A percentile compares a stretch with the other conserved stretches of the same genome.
These are phyloP conservation scores for Chinchilla lanigera DNA, from an alignment of 2,113 vertebrate species.

Conservation along the genomic window DNA sequence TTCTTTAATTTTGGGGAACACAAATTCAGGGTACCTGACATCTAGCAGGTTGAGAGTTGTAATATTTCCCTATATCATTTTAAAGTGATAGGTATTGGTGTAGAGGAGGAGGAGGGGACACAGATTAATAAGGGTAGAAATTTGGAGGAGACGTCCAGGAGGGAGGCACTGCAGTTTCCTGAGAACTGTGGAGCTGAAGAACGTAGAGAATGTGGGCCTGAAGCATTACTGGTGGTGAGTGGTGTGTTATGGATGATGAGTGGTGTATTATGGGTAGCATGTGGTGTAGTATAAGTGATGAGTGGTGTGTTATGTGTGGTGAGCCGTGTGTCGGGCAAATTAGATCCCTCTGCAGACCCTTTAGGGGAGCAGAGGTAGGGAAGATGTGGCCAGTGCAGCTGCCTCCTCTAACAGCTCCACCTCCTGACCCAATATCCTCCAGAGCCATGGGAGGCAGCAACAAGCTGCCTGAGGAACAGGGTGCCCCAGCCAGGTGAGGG, in stretches of 20 bases:
- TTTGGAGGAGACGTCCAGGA: too few relatives aligned
- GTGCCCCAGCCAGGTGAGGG: not conserved
- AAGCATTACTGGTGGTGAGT: not conserved
- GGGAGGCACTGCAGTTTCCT: not conserved
- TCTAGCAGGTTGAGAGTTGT: not conserved
- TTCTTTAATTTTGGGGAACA: not conserved
- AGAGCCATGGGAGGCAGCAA: not conserved
- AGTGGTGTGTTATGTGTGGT: not conserved
- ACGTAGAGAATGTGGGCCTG: not conserved
- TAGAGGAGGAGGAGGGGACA: not conserved
- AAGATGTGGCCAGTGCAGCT: not conserved
- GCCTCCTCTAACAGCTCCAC: not conserved
- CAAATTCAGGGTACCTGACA: not conserved
- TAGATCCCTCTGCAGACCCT: not conserved
- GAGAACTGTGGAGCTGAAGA: rapidly evolving
- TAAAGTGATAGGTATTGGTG: not conserved
- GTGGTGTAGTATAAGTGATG: not conserved
- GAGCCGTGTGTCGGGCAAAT: not conserved
- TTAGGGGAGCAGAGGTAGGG: not conserved
- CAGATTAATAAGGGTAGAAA: not conserved
- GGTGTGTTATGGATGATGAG: not conserved
- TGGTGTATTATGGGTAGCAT: not conserved
- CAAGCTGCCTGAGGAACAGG: not conserved
- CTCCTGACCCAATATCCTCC: not conserved
- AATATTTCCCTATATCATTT: not conserved